Conservation (phyloP, 2,888 invertebrate genomes). For the Meandrusa payeni region DNA sequence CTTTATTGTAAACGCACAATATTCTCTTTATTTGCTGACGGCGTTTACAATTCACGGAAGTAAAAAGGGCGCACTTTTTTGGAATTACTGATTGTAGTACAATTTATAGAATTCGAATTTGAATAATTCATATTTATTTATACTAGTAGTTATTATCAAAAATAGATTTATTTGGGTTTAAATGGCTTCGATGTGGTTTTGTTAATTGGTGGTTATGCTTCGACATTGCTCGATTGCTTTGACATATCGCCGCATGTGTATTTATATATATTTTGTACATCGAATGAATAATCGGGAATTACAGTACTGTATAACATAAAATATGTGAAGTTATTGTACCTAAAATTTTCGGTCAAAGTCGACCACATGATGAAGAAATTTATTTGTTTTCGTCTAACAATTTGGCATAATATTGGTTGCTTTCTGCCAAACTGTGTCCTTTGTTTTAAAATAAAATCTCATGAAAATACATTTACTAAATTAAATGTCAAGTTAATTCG, state of each 20-base stretch:
- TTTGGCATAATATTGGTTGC: slow-evolving; percentile 18
- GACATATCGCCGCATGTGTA: neutral
- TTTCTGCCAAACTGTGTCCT: slow-evolving; percentile 18
- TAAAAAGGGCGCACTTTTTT: neutral
- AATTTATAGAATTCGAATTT: too few species aligned
- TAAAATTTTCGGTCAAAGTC: slow-evolving; percentile 19
- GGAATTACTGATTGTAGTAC: neutral
- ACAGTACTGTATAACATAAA: slow-evolving; percentile 5
- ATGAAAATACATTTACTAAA: too few species aligned
- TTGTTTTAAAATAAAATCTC: neutral
- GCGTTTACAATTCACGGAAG: slow-evolving; percentile 11
- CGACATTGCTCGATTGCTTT: neutral
- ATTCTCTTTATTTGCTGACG: slow-evolving; percentile 40
- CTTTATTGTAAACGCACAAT: slow-evolving; percentile 48
- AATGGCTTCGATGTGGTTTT: neutral
- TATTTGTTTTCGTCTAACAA: slow-evolving; percentile 23
- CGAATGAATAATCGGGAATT: slow-evolving; percentile 3
- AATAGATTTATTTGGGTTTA: too few species aligned
- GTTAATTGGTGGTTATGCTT: neutral
- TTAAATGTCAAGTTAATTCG: too few species aligned
- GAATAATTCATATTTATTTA: too few species aligned
- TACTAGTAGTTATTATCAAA: too few species aligned
- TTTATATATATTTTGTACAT: neutral
- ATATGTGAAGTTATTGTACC: slow-evolving; percentile 15
- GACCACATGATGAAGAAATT: slow-evolving; percentile 19